A percentile compares a stretch with the other conserved stretches of the same genome.
phyloP scores from a whole-genome alignment of 2,113 vertebrate species.

The Bufo gargarizans region DNA sequence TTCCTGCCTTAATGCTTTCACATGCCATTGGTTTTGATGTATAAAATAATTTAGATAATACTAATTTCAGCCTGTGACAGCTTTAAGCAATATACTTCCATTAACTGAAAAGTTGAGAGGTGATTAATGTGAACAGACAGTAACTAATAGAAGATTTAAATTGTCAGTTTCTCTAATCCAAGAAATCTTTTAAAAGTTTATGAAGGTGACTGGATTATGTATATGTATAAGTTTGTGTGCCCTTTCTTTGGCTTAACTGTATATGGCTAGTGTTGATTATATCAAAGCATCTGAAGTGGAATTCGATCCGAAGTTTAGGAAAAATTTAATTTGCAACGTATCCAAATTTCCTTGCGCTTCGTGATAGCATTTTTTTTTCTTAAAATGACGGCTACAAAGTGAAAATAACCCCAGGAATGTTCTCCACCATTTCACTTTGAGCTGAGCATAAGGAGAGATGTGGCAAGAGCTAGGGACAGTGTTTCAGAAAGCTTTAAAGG shows the following conservation, averaged over 20 bases:
- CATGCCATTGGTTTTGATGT: slow-evolving; percentile 50
- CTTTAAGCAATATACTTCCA: slow-evolving; percentile 39
- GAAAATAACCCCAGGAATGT: too few relatives aligned
- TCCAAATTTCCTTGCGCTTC: too few relatives aligned
- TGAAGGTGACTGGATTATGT: slow-evolving; percentile 31
- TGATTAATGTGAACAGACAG: slow-evolving; percentile 57
- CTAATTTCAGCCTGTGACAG: slow-evolving; percentile 49
- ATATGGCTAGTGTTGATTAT: too few relatives aligned
- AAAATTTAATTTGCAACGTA: too few relatives aligned
- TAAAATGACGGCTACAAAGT: too few relatives aligned
- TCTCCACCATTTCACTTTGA: too few relatives aligned
- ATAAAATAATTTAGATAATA: slow-evolving; percentile 55
- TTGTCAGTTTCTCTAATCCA: neutral
- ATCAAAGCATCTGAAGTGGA: too few relatives aligned
- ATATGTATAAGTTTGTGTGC: neutral
- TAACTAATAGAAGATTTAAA: slow-evolving; percentile 42
- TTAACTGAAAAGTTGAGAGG: slow-evolving; percentile 40
- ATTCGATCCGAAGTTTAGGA: too few relatives aligned
- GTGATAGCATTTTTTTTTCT: too few relatives aligned
- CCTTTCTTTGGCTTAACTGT: neutral
- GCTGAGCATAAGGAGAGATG: too few relatives aligned
- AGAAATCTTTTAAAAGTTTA: slow-evolving; percentile 32
- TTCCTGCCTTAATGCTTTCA: slow-evolving; percentile 13
- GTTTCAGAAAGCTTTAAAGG: too few relatives aligned
- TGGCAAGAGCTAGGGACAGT: too few relatives aligned